Conservation (phyloP, 1,140 invertebrate species). For the Atopsyche davidsoni region DNA sequence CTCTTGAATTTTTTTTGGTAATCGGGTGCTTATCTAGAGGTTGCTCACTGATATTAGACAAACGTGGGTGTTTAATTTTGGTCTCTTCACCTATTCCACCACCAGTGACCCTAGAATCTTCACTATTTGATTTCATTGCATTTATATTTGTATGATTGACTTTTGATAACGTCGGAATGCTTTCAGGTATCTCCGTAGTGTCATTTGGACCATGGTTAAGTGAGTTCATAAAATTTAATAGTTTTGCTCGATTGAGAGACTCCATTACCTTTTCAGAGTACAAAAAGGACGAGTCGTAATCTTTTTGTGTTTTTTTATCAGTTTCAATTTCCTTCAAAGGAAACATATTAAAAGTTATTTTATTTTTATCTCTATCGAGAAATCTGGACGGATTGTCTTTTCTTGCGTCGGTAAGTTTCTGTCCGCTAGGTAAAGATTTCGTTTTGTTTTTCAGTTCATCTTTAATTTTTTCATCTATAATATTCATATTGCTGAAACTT, state of each 20-base stretch:
- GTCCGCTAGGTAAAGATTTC: conserved; percentile 1
- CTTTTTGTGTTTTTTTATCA: conserved; percentile 9
- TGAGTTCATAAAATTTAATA: background rate
- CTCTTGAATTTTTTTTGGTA: conserved; percentile 36
- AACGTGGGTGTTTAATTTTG: conserved; percentile 11
- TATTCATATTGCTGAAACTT: background rate
- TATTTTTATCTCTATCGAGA: too few species aligned
- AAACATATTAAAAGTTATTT: background rate
- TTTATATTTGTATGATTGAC: conserved; percentile 2
- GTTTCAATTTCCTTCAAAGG: background rate
- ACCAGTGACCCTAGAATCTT: conserved; percentile 44
- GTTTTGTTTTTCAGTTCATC: conserved; percentile 2
- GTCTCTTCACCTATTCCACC: conserved; percentile 39
- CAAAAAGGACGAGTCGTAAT: conserved; percentile 13
- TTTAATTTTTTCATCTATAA: conserved; percentile 2
- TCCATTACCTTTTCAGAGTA: conserved; percentile 15
- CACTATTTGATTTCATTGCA: conserved; percentile 33
- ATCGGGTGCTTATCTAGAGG: conserved; percentile 4
- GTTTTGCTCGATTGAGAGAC: conserved; percentile 1
- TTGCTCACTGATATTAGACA: conserved; percentile 10
- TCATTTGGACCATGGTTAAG: too few species aligned
- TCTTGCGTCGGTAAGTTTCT: background rate
- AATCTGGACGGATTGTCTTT: too few species aligned
- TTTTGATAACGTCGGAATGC: too few species aligned
- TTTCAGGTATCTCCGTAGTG: too few species aligned